Conservation (phyloP, 2,113 vertebrate species). For the Crotalus tigris region DNA sequence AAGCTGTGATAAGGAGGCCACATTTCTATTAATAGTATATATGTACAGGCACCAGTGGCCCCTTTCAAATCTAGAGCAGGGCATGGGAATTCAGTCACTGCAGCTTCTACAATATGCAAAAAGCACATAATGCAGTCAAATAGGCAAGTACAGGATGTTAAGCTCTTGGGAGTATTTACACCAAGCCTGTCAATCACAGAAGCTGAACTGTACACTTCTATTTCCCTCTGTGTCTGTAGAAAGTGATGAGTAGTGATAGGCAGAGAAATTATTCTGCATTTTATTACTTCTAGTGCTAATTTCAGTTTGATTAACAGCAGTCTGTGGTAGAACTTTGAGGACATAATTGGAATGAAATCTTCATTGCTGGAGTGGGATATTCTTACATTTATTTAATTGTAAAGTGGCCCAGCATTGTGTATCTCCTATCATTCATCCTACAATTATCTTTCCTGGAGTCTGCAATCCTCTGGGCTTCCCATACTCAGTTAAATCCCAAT, state of each 20-base stretch:
- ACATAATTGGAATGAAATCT: background rate
- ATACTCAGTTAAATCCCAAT: background rate
- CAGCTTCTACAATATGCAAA: background rate
- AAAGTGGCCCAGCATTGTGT: background rate
- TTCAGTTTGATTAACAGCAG: background rate
- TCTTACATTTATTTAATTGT: background rate
- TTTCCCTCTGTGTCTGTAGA: background rate
- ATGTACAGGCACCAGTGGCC: background rate
- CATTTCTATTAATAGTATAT: background rate
- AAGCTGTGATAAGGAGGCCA: background rate
- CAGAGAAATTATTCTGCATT: background rate
- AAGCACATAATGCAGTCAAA: background rate
- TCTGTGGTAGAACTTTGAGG: background rate
- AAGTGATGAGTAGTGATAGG: background rate
- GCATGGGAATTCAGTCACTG: background rate
- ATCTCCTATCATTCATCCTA: background rate
- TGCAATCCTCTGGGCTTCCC: background rate
- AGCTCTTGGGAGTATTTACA: background rate
- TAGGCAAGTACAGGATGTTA: background rate
- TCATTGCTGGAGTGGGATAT: background rate
- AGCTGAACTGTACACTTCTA: background rate
- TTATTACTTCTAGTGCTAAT: background rate
- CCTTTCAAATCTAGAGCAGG: background rate
- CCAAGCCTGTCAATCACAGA: background rate
- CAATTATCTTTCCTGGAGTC: background rate